These are phyloP conservation scores for Exaiptasia diaphana DNA, from an alignment of 64 coral and sea anemone species.

Conservation along the genomic window DNA sequence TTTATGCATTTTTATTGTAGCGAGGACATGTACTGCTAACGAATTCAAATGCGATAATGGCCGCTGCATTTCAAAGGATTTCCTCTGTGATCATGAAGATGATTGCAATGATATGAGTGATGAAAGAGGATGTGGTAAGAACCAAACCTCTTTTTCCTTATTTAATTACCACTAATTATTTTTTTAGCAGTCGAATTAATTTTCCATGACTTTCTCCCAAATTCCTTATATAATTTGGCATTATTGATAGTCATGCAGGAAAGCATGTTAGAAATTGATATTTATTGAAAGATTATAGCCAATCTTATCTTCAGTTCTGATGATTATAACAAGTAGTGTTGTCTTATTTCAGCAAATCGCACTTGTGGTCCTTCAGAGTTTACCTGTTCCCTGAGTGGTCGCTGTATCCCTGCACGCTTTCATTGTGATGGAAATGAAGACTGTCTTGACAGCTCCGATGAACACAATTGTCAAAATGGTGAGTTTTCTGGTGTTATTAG, in stretches of 20 bases:
- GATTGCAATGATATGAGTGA: slow-evolving; percentile 86
- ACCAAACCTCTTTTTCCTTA: too few relatives aligned
- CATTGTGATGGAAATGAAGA: slow-evolving; percentile 67
- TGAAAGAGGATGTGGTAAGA: slow-evolving; percentile 85
- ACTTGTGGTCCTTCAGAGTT: slow-evolving; percentile 58
- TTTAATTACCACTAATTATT: background rate
- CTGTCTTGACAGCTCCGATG: slow-evolving; percentile 76
- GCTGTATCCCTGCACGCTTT: slow-evolving; percentile 62
- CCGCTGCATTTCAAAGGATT: slow-evolving; percentile 44
- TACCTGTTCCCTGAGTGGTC: slow-evolving; percentile 58
- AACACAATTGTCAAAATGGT: slow-evolving; percentile 44
- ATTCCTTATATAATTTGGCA: background rate
- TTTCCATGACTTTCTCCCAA: background rate
- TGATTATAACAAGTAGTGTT: too few relatives aligned
- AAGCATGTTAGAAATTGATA: too few relatives aligned
- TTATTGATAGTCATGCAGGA: too few relatives aligned
- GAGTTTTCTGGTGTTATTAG: too few relatives aligned
- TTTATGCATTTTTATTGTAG: background rate
- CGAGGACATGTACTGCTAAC: slow-evolving; percentile 31
- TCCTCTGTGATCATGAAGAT: slow-evolving; percentile 75
- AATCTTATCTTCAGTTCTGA: too few relatives aligned
- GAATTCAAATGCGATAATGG: slow-evolving; percentile 82
- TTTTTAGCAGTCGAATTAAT: background rate
- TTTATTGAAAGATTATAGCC: too few relatives aligned
- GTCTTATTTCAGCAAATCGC: slow-evolving; percentile 5